These are phyloP conservation scores for Chloromyia formosa DNA, from an alignment of 2,888 invertebrate species.

Conservation along the genomic window DNA sequence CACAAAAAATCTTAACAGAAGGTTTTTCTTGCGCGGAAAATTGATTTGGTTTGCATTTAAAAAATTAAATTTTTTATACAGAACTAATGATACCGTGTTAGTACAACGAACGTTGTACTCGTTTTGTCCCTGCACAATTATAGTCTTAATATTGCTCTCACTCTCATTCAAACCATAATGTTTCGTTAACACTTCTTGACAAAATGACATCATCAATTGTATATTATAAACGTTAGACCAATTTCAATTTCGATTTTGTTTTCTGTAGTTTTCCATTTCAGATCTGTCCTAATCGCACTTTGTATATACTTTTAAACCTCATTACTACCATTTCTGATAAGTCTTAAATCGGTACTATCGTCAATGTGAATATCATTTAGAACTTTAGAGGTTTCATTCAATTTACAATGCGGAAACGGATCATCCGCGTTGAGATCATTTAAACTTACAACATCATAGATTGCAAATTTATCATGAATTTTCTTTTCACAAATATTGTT, in stretches of 20 bases:
- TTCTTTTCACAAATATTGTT: slow-evolving; percentile 55
- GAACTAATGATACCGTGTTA: no score
- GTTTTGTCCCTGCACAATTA: no score
- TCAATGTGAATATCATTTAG: slow-evolving; percentile 43
- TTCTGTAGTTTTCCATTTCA: no score
- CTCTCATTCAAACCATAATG: background rate
- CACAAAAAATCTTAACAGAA: no score
- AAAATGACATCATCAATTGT: slow-evolving; percentile 15
- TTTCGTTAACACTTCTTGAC: background rate
- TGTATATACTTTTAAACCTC: background rate
- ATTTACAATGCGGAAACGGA: slow-evolving; percentile 51
- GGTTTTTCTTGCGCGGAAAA: no score
- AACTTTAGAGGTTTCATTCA: slow-evolving; percentile 52
- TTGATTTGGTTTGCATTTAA: no score
- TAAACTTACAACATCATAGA: slow-evolving; percentile 55
- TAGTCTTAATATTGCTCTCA: slow-evolving; percentile 19
- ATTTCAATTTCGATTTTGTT: background rate
- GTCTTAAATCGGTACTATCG: slow-evolving; percentile 17
- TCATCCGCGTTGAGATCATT: slow-evolving; percentile 54
- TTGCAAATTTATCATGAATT: slow-evolving; percentile 49
- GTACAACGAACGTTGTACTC: no score
- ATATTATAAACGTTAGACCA: background rate
- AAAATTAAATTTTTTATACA: no score
- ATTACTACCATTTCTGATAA: slow-evolving; percentile 17
- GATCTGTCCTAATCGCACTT: background rate